phyloP scores from a whole-genome alignment of 2,797 vertebrate genomes.

The Pygocentrus nattereri region DNA sequence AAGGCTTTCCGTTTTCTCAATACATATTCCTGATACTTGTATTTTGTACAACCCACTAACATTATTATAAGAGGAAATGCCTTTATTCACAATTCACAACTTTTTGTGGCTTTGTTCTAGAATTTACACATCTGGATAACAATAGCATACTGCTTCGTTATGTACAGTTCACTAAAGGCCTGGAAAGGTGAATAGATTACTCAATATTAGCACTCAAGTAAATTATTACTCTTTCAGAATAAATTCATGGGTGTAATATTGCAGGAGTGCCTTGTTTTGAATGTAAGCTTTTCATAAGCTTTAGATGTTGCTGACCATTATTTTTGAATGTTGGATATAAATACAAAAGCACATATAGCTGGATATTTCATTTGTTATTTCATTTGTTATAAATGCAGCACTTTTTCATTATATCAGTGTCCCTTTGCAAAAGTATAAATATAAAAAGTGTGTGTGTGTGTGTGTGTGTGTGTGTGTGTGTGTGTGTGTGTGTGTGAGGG shows the following conservation, averaged over 20 bases:
- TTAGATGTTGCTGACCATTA: constrained; percentile 1
- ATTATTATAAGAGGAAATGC: too few relatives aligned
- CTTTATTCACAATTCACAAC: background rate
- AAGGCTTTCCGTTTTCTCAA: too few relatives aligned
- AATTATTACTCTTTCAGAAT: background rate
- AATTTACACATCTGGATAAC: background rate
- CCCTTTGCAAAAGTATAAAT: background rate
- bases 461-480: background rate
- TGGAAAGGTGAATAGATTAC: background rate
- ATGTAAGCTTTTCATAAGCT: constrained; percentile 4
- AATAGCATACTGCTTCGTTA: background rate
- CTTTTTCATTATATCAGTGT: background rate
- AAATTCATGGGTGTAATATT: constrained; percentile 14
- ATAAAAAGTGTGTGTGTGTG: background rate
- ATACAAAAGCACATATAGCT: background rate
- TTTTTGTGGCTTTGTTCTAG: background rate
- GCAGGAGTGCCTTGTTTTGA: background rate
- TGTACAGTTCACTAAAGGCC: background rate
- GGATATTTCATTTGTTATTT: background rate
- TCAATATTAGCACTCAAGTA: background rate
- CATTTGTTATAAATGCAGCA: constrained; percentile 3
- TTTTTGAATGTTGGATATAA: background rate
- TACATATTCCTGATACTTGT: too few relatives aligned
- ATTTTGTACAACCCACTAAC: too few relatives aligned
- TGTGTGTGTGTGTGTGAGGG: background rate